These are phyloP conservation scores for Bolinopsis microptera DNA, from an alignment of 37 sponge, comb jelly and placozoan genomes.

Conservation along the genomic window DNA sequence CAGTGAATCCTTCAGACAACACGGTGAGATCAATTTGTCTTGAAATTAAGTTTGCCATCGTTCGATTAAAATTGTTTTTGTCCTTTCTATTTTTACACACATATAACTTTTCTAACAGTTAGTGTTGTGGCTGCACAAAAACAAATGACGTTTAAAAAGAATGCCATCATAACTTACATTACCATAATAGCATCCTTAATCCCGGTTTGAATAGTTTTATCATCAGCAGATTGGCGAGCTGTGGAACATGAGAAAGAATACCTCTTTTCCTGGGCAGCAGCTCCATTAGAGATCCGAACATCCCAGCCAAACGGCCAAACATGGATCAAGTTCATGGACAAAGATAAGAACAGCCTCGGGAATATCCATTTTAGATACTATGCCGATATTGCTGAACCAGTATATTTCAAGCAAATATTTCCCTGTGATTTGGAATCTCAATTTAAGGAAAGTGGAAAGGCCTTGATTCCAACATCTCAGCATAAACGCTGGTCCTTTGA, in stretches of 20 bases:
- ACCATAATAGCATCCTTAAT: too few relatives aligned
- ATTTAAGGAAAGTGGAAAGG: neutral
- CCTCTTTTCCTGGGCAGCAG: neutral
- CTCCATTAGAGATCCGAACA: neutral
- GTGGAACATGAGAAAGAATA: neutral
- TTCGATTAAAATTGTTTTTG: too few relatives aligned
- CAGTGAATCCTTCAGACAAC: too few relatives aligned
- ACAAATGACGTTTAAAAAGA: too few relatives aligned
- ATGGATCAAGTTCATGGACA: neutral
- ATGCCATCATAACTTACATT: too few relatives aligned
- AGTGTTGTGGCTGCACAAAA: too few relatives aligned
- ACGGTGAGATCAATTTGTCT: too few relatives aligned
- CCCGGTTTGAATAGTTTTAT: too few relatives aligned
- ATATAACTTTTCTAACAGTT: too few relatives aligned
- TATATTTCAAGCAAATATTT: neutral
- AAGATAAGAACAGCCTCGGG: neutral
- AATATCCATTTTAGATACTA: neutral
- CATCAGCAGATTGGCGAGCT: neutral
- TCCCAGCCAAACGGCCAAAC: neutral
- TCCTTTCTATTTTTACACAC: too few relatives aligned
- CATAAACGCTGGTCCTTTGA: neutral
- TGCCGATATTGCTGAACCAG: neutral
- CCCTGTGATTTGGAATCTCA: neutral
- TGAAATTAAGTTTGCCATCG: too few relatives aligned
- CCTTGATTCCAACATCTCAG: neutral